phyloP scores from a whole-genome alignment of 2,888 invertebrate species.

The Dasysyrphus albostriatus region DNA sequence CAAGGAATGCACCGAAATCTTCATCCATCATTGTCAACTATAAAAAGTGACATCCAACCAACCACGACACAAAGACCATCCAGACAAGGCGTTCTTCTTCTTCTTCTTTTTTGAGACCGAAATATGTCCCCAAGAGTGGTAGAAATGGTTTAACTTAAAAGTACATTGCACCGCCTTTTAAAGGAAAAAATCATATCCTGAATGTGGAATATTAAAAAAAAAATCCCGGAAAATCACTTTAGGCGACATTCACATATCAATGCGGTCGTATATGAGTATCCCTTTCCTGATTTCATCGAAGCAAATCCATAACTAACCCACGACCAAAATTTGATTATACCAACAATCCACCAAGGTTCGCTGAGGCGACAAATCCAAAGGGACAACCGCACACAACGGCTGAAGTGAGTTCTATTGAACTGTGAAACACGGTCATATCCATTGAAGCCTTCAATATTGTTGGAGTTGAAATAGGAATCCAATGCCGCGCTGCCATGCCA shows the following conservation, averaged over 20 bases:
- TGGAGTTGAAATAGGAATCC: constrained; percentile 72
- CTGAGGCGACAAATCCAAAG: constrained; percentile 72
- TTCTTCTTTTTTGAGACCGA: background rate
- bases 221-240: background rate
- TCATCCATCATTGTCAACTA: constrained; percentile 74
- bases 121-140: constrained; percentile 50
- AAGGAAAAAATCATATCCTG: background rate
- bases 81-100: constrained; percentile 56
- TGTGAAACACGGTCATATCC: constrained; percentile 73
- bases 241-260: constrained; percentile 24
- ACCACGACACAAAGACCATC: constrained; percentile 30
- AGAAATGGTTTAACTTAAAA: constrained; percentile 49
- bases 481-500: background rate
- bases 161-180: constrained; percentile 42
- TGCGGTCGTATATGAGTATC: constrained; percentile 28
- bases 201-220: background rate
- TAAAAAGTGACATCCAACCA: constrained; percentile 55
- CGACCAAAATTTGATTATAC: constrained; percentile 74
- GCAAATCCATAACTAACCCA: constrained; percentile 51
- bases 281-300: constrained; percentile 26
- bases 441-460: constrained; percentile 65
- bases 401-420: constrained; percentile 67
- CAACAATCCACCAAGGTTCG: constrained; percentile 42
- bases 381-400: constrained; percentile 43
- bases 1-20: constrained; percentile 68